phyloP scores from a whole-genome alignment of 1,140 invertebrate genomes.

The Drosophila pseudoananassae region DNA sequence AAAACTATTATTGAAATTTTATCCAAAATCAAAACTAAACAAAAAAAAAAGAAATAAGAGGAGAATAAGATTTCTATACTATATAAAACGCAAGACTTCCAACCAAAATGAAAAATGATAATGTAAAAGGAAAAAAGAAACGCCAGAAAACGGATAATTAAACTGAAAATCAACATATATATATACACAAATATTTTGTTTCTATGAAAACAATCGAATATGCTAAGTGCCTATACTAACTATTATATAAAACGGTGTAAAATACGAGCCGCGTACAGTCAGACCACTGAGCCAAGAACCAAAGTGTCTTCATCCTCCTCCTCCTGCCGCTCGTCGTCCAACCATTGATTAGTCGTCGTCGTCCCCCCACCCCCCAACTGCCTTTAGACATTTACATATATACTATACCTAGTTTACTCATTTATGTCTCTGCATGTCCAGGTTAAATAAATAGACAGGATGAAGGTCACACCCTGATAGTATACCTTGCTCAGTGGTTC shows the following conservation, averaged over 20 bases:
- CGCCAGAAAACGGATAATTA: conserved; percentile 30
- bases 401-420: conserved; percentile 1
- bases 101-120: conserved; percentile 57
- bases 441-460: not conserved
- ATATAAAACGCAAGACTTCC: conserved; percentile 61
- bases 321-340: not conserved
- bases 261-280: conserved; percentile 23
- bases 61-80: conserved; percentile 46
- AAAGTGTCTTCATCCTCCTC: conserved; percentile 16
- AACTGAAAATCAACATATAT: conserved; percentile 44
- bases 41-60: conserved; percentile 29
- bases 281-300: conserved; percentile 41
- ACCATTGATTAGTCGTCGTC: not conserved
- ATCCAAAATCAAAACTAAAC: conserved; percentile 34
- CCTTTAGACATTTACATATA: conserved; percentile 21
- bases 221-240: conserved; percentile 81
- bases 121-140: conserved; percentile 31
- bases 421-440: conserved; percentile 5
- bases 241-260: conserved; percentile 51
- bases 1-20: conserved; percentile 19
- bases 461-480: conserved; percentile 21
- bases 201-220: conserved; percentile 82
- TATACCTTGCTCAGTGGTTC: conserved; percentile 65
- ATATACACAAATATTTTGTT: conserved; percentile 69
- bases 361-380: conserved; percentile 23